Base-by-base conservation (phyloP, 2,797 vertebrate genomes). In the Tenualosa thibaudeaui region DNA sequence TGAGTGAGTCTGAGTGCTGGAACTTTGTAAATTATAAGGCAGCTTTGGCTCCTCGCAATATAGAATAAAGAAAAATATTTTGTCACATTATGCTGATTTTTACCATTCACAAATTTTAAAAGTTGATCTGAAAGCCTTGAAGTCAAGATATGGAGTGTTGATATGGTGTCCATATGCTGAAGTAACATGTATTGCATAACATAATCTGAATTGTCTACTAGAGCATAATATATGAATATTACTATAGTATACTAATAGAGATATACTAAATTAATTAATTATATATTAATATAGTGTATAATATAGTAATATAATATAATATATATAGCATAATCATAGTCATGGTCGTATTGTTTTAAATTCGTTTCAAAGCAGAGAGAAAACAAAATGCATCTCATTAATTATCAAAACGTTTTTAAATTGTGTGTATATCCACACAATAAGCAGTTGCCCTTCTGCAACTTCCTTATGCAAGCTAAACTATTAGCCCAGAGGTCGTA, bases 1-100 rank as follows among this genome's bases (percentile, higher is more conserved):
- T n/a, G 40, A 19, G 40, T 8, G 6, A 46, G 71, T 75, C 53
- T 56, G 40, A 19, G 19, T 43, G 71, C 43, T 43, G 37, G 5
- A 6, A 53, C 22, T 26, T 84, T 85, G 12, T 15, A 81, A 81
- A 87, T 86, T n/a, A 46, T 81, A 62, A 81, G 68, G 84, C 46
- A 53, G 75, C 26, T 85, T 86, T 82, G 46, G 51, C 58, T 84
- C 53, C 54, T 84, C 65, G 15, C 65, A n/a, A 82, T 78, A 82
- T 46, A 83, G 84, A 89, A 86, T 88, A 85, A 89, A 89, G 75
- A 78, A 82, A 68, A 46, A 17, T 78, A 78, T 78, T 46, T 78
- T 46, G 71, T 43, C 71, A 43, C 6, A 22, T 78, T 22, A 7
- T 78, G 40, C 5, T 40, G 19, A 2, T 46, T 22, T 3, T 78